Base-by-base conservation (phyloP, 1,140 invertebrate species). In the Drosophila equinoxialis region DNA sequence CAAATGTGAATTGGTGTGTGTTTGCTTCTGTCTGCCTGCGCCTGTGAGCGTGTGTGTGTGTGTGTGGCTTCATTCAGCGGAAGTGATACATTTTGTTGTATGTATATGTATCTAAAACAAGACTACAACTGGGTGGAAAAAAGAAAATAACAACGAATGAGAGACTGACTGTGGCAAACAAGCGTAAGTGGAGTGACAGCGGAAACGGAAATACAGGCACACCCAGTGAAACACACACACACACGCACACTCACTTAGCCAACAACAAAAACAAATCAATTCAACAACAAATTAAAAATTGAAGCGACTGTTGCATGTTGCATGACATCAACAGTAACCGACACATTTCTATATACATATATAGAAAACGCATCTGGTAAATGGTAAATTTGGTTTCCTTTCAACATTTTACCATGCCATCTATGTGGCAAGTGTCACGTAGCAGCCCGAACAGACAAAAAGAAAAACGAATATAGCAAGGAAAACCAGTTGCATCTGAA, bases 251-350 rank as follows among this genome's bases (percentile, higher is more conserved):
- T n/a, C n/a, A 35, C 42, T 30, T 35, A 41, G 37, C 37, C 20
- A 67, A 69, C 71, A 71, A 67, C 42, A 76, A 60, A 58, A 79
- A 64, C 66, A 79, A 66, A 85, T 86, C 84, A 89, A 79, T 72
- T 76, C 80, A 69, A 70, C 77, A 71, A 77, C 77, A 73, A 89
- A 87, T 87, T 87, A 87, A 87, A 89, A 84, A 87, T 30, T 83
- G 73, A 64, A 69, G 70, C 60, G 80, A 60, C 83, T 87, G 75
- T 82, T 87, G 79, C 75, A 74, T 81, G 66, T 69, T 62, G 41
- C 65, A 81, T 85, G 59, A 77, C 64, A 30, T 10, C 33, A 35
- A 57, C 42, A 17, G 30, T 33, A 42, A 39, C 26, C 55, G 26
- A 45, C 39, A 66, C 48, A 45, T 66, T 76, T 69, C 80, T 74